Conservation (phyloP, 2,113 vertebrate species). For the Desmodus rotundus region DNA sequence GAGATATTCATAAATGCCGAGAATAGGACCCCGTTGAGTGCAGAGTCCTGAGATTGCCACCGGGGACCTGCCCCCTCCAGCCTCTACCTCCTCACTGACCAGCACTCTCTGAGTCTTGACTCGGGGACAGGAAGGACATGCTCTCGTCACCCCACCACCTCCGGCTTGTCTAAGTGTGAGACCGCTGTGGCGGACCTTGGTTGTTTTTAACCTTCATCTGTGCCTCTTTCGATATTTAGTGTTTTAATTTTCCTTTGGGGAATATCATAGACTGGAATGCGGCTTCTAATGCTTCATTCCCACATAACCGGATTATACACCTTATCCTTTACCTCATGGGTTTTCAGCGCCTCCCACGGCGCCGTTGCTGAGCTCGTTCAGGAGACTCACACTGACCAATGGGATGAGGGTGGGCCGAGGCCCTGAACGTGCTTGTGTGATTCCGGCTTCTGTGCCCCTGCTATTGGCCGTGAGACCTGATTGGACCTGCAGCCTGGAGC, state of each 20-base stretch:
- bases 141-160: not conserved
- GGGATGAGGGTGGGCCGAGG: not conserved
- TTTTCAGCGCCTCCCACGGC: not conserved
- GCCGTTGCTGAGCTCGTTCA: not conserved
- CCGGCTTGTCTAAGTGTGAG: not conserved
- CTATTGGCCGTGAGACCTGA: not conserved
- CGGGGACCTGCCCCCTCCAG: too few relatives aligned
- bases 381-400: accelerated
- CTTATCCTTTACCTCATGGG: accelerated
- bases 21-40: not conserved
- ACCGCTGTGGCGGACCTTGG: not conserved
- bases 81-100: too few relatives aligned
- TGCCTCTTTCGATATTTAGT: not conserved
- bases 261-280: not conserved
- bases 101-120: not conserved
- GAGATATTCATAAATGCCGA: too few relatives aligned
- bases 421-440: not conserved
- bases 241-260: not conserved
- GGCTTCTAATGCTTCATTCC: not conserved
- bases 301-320: accelerated
- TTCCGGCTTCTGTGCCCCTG: not conserved
- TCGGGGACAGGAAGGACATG: not conserved
- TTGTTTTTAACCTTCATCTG: not conserved
- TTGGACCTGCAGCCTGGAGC: not conserved
- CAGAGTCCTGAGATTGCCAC: not conserved